These are phyloP conservation scores for Diadema setosum DNA, from an alignment of 35 echinoderm and acorn worm species.

Conservation along the genomic window DNA sequence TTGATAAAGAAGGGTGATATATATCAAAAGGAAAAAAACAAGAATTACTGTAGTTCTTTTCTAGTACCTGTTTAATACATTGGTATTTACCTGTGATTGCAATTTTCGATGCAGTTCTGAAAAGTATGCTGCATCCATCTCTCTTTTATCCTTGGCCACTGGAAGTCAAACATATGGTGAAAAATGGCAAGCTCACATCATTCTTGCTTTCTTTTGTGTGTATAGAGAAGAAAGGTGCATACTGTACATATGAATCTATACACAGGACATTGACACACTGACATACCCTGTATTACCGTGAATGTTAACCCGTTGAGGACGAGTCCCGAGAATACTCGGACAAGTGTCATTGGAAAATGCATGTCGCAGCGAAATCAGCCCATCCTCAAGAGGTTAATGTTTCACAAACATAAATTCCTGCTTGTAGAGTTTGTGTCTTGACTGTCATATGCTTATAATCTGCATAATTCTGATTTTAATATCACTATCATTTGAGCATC, in stretches of 20 bases:
- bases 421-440: too few relatives aligned
- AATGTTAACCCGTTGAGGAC: not conserved
- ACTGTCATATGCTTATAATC: too few relatives aligned
- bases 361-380: too few relatives aligned
- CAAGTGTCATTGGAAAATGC: not conserved
- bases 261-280: not conserved
- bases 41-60: not conserved
- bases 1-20: not conserved
- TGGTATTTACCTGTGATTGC: slow-evolving; percentile 64
- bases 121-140: slow-evolving; percentile 74
- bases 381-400: too few relatives aligned
- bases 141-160: slow-evolving; percentile 80
- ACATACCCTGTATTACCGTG: not conserved
- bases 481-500: too few relatives aligned
- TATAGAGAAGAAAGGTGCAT: not conserved
- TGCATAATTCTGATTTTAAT: too few relatives aligned
- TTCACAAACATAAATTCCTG: too few relatives aligned
- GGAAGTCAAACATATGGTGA: not conserved
- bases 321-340: not conserved
- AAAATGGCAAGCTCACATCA: not conserved
- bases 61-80: not conserved
- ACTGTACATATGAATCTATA: not conserved
- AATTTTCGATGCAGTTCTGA: slow-evolving; percentile 80
- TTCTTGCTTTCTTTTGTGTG: not conserved
- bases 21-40: not conserved